Base-by-base conservation (phyloP, 2,797 vertebrate species). In the Amazonetta brasiliensis region DNA sequence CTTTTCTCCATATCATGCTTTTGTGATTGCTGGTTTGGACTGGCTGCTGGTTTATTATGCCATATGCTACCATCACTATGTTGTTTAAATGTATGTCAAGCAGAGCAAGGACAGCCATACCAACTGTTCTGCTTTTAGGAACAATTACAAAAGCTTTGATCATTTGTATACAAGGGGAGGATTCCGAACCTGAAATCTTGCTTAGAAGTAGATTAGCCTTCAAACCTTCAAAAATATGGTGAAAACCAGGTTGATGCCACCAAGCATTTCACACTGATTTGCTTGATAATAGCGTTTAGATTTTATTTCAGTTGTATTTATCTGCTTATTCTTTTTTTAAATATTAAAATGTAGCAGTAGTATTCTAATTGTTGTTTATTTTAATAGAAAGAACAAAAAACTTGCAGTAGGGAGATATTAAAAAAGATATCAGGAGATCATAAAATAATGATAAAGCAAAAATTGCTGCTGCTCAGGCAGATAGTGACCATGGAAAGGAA, bases 391-490 rank as follows among this genome's bases (percentile, higher is more conserved):
- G 6, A 6, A 23, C 52, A 75, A 68, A 84, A 94, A 90, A 7
- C 69, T 71, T 93, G 73, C 62, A 41, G n/a, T 22, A 80, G 48
- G 18, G 37, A n/a, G 39, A 93, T 96, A 94, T 94, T 86, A 94
- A 81, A 94, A 88, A 93, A 69, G 82, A 77, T 94, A 94, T 94
- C 72, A 62, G 19, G 44, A 90, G 83, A 92, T 90, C 60, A 71
- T 30, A n/a, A 63, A 81, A 54, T 75, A 89, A 90, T 0, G 54
- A 96, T 93, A 95, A 93, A 89, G n/a, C 23, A 86, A 78, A 86
- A 88, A 56, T 30, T 86, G 35, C 15, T 84, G 62, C 73, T 75
- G 35, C 69, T 84, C 6, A 60, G 50, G 31, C 62, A 94, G 80
- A 83, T 84, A 67, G 59, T 85, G 43, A 46, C 28, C n/a, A 54